Evolutionary conservation across 2,888 invertebrate species (phyloP).

Genomic region (Blomia tropicalis): DNA sequence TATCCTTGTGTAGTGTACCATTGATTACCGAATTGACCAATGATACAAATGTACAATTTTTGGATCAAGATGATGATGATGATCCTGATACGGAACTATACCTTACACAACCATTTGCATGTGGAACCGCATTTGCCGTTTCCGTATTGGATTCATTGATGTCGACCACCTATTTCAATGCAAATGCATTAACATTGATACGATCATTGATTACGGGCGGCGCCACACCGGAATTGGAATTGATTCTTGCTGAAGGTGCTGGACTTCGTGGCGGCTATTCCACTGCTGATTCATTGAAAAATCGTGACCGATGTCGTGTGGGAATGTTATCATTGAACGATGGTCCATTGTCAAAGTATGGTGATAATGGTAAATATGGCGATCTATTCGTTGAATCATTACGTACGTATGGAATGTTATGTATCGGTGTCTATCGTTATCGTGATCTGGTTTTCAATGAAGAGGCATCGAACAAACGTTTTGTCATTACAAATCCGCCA

Average conservation of each 20-base stretch:
- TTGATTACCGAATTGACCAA: slow-evolving; percentile 89
- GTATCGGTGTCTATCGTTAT: slow-evolving; percentile 85
- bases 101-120: slow-evolving; percentile 98
- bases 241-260: slow-evolving; percentile 96
- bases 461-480: slow-evolving; percentile 91
- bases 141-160: slow-evolving; percentile 97
- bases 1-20: slow-evolving; percentile 56
- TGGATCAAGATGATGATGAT: slow-evolving; percentile 75
- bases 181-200: slow-evolving; percentile 96
- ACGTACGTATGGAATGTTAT: slow-evolving; percentile 91
- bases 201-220: slow-evolving; percentile 97
- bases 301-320: slow-evolving; percentile 90
- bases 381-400: slow-evolving; percentile 90
- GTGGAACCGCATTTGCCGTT: slow-evolving; percentile 99
- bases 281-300: slow-evolving; percentile 88
- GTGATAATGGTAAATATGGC: slow-evolving; percentile 74
- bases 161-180: slow-evolving; percentile 99
- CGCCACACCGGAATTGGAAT: slow-evolving; percentile 93
- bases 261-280: slow-evolving; percentile 93
- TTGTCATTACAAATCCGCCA: slow-evolving; percentile 98
- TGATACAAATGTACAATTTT: slow-evolving; percentile 80
- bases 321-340: slow-evolving; percentile 93
- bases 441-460: slow-evolving; percentile 79
- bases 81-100: slow-evolving; percentile 99
- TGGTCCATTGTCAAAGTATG: slow-evolving; percentile 87